A percentile compares a stretch with the other conserved stretches of the same genome.
Conservation (phyloP, 2,113 vertebrate genomes). For the Eublepharis macularius region DNA sequence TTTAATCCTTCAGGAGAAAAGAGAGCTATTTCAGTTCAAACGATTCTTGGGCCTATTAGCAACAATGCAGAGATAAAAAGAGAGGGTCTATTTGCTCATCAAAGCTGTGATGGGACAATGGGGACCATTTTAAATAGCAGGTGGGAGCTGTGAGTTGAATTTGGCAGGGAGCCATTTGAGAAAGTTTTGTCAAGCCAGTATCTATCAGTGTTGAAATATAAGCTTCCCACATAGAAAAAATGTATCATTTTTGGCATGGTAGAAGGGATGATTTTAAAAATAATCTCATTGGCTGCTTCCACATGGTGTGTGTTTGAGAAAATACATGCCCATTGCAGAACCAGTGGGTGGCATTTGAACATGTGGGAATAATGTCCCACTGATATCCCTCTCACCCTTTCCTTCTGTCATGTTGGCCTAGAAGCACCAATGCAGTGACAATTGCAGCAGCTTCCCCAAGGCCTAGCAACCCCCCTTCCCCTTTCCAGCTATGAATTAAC, state of each 20-base stretch:
- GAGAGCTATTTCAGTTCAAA: not conserved
- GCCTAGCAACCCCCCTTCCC: no score
- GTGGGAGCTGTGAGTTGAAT: not conserved
- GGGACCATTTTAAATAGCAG: not conserved
- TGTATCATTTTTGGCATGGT: not conserved
- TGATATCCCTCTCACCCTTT: no score
- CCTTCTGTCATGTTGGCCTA: no score
- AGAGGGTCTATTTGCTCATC: not conserved
- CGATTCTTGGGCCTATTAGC: not conserved
- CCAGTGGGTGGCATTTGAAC: no score
- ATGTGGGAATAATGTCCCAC: no score
- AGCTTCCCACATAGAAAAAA: accelerated
- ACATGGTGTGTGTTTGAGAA: no score
- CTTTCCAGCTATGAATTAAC: no score
- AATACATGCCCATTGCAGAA: no score
- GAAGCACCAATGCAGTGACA: no score
- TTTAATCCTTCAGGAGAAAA: not conserved
- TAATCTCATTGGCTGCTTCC: no score
- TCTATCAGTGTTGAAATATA: not conserved
- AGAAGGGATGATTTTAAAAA: not conserved
- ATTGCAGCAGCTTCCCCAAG: no score
- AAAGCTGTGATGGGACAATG: not conserved
- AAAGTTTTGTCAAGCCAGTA: constrained; percentile 14
- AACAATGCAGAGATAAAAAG: constrained; percentile 9
- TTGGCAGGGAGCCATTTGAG: not conserved